Percentiles rank a stretch among this genome's conserved stretches.
phyloP scores from a whole-genome alignment of 2,113 vertebrate species.

The Zapornia atra region DNA sequence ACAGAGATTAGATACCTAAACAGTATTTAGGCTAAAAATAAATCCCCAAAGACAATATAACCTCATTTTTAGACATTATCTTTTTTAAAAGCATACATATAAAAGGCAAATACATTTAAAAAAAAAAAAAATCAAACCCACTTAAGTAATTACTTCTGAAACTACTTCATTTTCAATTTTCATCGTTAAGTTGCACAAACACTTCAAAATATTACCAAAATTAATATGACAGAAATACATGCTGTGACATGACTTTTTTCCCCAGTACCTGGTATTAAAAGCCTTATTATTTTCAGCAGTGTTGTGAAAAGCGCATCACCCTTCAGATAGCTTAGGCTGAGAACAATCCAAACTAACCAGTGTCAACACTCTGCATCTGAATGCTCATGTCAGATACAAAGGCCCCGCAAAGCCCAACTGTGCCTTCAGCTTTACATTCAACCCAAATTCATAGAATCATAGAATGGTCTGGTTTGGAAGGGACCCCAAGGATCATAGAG shows the following conservation, averaged over 20 bases:
- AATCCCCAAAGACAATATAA: not conserved
- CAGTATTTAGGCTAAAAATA: not conserved
- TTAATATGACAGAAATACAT: not conserved
- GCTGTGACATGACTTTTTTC: not conserved
- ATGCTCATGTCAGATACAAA: not conserved
- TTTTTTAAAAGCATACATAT: not conserved
- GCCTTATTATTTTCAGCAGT: not conserved
- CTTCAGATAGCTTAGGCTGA: not conserved
- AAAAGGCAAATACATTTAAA: not conserved
- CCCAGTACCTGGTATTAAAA: not conserved
- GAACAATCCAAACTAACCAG: not conserved
- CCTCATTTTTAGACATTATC: not conserved
- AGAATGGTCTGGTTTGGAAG: too few relatives aligned
- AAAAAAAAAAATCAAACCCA: not conserved
- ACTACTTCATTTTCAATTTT: not conserved
- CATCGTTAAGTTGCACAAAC: not conserved
- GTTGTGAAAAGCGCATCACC: not conserved
- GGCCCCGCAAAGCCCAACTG: not conserved
- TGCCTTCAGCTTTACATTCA: not conserved
- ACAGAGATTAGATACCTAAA: not conserved
- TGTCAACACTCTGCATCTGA: not conserved
- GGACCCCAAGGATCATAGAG: too few relatives aligned
- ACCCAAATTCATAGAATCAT: not conserved
- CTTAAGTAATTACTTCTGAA: not conserved
- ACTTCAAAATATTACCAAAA: not conserved